Percentiles rank a stretch among this genome's conserved stretches.
Conservation (phyloP, 2,888 invertebrate genomes). For the Oscheius sp. region DNA sequence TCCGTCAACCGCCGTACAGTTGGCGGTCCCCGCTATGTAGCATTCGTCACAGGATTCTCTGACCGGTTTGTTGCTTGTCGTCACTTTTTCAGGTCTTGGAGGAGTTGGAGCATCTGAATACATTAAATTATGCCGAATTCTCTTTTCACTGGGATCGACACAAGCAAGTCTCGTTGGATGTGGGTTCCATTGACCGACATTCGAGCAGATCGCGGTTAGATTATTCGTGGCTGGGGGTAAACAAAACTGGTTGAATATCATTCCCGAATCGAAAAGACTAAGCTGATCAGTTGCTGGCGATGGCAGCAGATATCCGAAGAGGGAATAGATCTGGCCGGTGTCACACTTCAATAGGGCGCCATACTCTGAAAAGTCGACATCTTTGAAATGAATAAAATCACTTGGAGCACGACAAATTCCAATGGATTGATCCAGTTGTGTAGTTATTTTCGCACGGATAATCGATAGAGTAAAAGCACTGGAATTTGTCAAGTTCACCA, state of each 20-base stretch:
- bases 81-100: not conserved
- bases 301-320: not conserved
- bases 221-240: not conserved
- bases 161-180: not conserved
- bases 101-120: not conserved
- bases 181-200: not conserved
- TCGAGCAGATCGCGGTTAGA: not conserved
- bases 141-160: not conserved
- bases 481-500: too few relatives aligned
- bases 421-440: not conserved
- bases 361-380: not conserved
- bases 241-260: not conserved
- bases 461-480: too few relatives aligned
- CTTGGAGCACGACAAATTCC: not conserved
- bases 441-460: too few relatives aligned
- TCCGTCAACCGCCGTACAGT: not conserved
- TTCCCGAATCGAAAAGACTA: not conserved
- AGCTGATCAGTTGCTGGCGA: not conserved
- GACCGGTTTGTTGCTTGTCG: not conserved
- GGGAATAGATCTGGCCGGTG: not conserved
- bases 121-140: too few relatives aligned
- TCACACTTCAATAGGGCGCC: not conserved
- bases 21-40: not conserved
- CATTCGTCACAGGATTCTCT: slow-evolving; percentile 6
- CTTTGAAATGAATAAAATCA: not conserved